Percentiles rank a stretch among this genome's conserved stretches.
Conservation (phyloP, 2,888 invertebrate species). For the Synanthedon vespiformis region DNA sequence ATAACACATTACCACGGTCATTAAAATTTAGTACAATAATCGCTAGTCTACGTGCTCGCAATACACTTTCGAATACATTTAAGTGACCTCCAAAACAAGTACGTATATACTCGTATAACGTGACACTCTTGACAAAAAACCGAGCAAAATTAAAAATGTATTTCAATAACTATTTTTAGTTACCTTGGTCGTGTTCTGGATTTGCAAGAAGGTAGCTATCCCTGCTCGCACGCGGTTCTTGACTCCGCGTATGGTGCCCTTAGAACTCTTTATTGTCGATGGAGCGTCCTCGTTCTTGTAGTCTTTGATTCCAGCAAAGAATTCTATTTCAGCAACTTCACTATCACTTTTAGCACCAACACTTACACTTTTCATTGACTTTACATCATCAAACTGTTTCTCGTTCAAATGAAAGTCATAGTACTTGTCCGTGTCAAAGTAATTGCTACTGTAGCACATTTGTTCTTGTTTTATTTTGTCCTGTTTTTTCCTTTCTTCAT, state of each 20-base stretch:
- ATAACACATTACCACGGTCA: constrained; percentile 11
- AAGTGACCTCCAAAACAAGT: constrained; percentile 52
- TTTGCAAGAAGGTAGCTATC: constrained; percentile 93
- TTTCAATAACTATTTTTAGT: constrained; percentile 33
- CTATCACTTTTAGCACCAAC: constrained; percentile 49
- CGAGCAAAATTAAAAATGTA: constrained; percentile 25
- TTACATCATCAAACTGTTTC: constrained; percentile 63
- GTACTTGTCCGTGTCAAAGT: constrained; percentile 82
- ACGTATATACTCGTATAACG: constrained; percentile 35
- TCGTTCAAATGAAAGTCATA: constrained; percentile 88
- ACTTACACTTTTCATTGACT: constrained; percentile 53
- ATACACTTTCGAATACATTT: constrained; percentile 51
- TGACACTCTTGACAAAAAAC: constrained; percentile 22
- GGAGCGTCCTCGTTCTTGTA: constrained; percentile 73
- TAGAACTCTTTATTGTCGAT: constrained; percentile 88
- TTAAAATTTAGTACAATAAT: constrained; percentile 23
- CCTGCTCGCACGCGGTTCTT: constrained; percentile 95
- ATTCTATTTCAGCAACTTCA: constrained; percentile 71
- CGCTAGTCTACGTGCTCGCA: constrained; percentile 27
- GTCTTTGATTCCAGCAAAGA: constrained; percentile 85
- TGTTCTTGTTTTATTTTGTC: constrained; percentile 56
- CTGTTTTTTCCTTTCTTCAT: constrained; percentile 73
- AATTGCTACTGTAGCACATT: constrained; percentile 62
- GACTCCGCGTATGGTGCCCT: constrained; percentile 93
- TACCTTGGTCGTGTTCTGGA: constrained; percentile 85